Conservation (phyloP, 1,140 invertebrate genomes). For the Drosophila erecta region DNA sequence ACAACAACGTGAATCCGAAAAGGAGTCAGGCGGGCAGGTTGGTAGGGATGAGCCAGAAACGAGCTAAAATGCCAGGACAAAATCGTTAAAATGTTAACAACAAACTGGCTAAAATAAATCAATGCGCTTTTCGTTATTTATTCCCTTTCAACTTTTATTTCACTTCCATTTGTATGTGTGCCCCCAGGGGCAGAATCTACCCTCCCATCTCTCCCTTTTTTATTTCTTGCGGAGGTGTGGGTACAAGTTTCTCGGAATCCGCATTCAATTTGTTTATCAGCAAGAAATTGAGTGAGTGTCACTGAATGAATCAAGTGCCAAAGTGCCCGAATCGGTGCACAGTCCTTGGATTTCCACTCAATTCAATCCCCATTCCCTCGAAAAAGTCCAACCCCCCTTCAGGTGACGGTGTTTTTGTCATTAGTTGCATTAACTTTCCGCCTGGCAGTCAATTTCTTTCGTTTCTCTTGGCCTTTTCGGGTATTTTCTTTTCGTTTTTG, state of each 20-base stretch:
- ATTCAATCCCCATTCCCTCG: not conserved
- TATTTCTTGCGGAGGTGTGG: not conserved
- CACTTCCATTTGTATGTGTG: constrained; percentile 35
- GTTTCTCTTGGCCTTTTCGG: constrained; percentile 11
- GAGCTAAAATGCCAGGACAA: constrained; percentile 75
- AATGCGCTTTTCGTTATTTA: constrained; percentile 79
- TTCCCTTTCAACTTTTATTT: constrained; percentile 77
- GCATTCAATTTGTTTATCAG: constrained; percentile 82
- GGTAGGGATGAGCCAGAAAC: constrained; percentile 6
- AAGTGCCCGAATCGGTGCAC: constrained; percentile 37
- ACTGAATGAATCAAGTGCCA: constrained; percentile 73
- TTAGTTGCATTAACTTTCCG: constrained; percentile 79
- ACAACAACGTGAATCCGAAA: not conserved
- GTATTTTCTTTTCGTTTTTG: not conserved
- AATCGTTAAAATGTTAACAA: constrained; percentile 83
- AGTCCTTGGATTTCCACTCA: constrained; percentile 16
- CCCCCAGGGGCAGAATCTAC: constrained; percentile 36
- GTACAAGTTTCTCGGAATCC: constrained; percentile 45
- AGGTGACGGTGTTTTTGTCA: constrained; percentile 64
- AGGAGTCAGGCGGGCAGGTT: not conserved
- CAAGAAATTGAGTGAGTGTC: constrained; percentile 79
- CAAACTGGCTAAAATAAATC: constrained; percentile 80
- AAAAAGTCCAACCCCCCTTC: constrained; percentile 1
- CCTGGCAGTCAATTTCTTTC: constrained; percentile 72
- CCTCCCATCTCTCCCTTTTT: not conserved